phyloP scores from a whole-genome alignment of 2,888 invertebrate species.

The Altica lythri region DNA sequence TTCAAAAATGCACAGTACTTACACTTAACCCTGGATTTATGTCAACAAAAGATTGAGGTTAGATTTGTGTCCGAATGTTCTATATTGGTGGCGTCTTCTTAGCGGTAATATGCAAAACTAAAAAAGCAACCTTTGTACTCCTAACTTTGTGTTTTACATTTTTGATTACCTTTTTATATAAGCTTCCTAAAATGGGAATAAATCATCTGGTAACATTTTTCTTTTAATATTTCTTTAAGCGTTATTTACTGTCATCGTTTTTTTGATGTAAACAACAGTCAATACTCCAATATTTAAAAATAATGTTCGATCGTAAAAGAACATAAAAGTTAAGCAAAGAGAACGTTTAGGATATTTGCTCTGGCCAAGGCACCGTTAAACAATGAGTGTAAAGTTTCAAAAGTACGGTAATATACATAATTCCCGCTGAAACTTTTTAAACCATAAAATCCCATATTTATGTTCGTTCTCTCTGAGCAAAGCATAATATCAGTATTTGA shows the following conservation, averaged over 20 bases:
- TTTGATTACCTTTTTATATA: too few species aligned
- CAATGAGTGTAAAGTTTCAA: constrained; percentile 47
- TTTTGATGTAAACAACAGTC: background rate
- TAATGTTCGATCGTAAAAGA: constrained; percentile 28
- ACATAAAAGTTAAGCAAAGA: constrained; percentile 38
- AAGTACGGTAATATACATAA: constrained; percentile 48
- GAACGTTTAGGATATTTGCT: constrained; percentile 42
- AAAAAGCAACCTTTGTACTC: too few species aligned
- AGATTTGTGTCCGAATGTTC: too few species aligned
- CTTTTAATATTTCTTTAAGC: background rate
- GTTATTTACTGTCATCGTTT: background rate
- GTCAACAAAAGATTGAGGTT: too few species aligned
- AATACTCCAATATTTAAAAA: constrained; percentile 17
- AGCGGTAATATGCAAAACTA: too few species aligned
- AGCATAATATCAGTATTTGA: constrained; percentile 55
- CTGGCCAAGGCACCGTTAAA: constrained; percentile 40
- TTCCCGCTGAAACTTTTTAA: constrained; percentile 49
- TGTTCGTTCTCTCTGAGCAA: constrained; percentile 44
- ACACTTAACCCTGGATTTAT: too few species aligned
- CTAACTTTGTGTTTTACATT: too few species aligned
- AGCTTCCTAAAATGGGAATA: too few species aligned
- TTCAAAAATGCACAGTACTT: too few species aligned
- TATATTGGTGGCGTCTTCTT: too few species aligned
- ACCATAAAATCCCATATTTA: constrained; percentile 51
- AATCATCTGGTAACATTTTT: too few species aligned